Base-by-base conservation (phyloP, 1,140 invertebrate species). In the Eumeta japonica region DNA sequence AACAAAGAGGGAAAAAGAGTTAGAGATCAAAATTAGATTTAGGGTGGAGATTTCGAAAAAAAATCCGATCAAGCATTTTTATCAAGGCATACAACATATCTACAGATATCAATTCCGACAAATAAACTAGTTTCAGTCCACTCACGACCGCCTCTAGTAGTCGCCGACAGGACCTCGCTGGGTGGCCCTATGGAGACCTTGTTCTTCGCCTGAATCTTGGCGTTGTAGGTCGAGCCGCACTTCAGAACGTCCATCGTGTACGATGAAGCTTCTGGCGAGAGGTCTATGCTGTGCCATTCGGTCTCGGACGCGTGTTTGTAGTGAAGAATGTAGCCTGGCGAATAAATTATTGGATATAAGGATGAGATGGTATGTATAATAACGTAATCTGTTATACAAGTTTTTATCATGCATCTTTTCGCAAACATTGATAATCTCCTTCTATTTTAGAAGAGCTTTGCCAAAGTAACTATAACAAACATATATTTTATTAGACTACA, bases 161-260 rank as follows among this genome's bases (percentile, higher is more conserved):
- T 81, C 2, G 82, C 79, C 17, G 79, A 81, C 16, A 85, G 75
- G 5, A 83, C 62, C 13, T 82, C 68, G 51, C 86, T 87, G 1
- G 85, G 79, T 28, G 82, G 79, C 27, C 87, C 86, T 17, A 81
- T 79, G 1, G 86, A 86, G 11, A 88, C 81, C 48, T 81, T 79
- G 65, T 87, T 88, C 41, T 82, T 76, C 1, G 85, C 86, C 19
- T 83, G 82, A 35, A 88, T 74, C 54, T 85, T 85, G 2, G 87
- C 77, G 47, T 83, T 75, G 46, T 87, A 87, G 0, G 79, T 76
- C 5, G 80, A 80, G 3, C 85, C 90, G 61, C 90, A 92, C 43
- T 83, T 80, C 1, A 92, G 68, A 46, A 83, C 81, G 31, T 83
- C 82, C 39, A 90, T 71, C 0, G 82, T 84, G 50, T 86, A 86